Evolutionary conservation across 2,797 vertebrate species (phyloP).

Genomic region (Sebastes matsubarae): DNA sequence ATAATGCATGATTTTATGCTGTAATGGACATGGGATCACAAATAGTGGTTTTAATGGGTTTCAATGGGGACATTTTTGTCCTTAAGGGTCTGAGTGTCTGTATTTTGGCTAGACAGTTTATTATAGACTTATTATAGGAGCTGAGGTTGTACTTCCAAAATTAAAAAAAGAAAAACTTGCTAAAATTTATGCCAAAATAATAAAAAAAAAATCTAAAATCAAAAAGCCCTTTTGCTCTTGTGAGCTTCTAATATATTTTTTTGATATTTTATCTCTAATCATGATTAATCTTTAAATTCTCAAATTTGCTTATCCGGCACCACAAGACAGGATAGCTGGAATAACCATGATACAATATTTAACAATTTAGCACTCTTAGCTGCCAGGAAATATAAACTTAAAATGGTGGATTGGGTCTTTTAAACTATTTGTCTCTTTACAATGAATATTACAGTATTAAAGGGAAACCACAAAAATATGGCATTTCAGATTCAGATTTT

Average conservation of each 20-base stretch:
- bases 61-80: not conserved
- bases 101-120: too few species aligned
- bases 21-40: not conserved
- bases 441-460: not conserved
- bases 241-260: too few species aligned
- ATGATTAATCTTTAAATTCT: not conserved
- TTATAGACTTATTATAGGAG: too few species aligned
- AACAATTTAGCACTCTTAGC: not conserved
- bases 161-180: not conserved
- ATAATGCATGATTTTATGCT: not conserved
- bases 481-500: not conserved
- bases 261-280: not conserved
- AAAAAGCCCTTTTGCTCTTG: too few species aligned
- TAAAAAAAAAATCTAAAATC: too few species aligned
- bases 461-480: not conserved
- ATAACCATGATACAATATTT: not conserved
- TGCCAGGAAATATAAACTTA: not conserved
- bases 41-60: not conserved
- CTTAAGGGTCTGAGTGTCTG: not conserved
- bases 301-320: not conserved
- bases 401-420: not conserved
- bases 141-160: not conserved
- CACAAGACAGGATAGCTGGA: not conserved
- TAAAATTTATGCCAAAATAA: not conserved
- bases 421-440: not conserved